Evolutionary conservation across 1,140 invertebrate genomes (phyloP).

Genomic region (Triops longicaudatus): DNA sequence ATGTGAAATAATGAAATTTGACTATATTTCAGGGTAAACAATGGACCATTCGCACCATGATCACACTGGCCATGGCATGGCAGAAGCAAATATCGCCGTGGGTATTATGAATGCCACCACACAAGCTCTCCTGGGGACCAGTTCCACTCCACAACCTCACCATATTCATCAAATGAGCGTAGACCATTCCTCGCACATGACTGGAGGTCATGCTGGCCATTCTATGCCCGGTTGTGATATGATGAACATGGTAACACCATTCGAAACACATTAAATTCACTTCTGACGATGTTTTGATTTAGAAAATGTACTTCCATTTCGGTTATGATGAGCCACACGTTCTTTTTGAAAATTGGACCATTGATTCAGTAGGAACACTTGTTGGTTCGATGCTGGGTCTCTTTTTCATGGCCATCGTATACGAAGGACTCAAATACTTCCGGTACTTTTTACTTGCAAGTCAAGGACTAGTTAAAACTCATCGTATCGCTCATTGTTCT

Average conservation of each 20-base stretch:
- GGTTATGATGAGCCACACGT: conserved; percentile 59
- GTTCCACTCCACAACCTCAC: not conserved
- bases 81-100: not conserved
- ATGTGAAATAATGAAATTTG: not conserved
- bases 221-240: not conserved
- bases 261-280: not conserved
- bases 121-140: conserved; percentile 15
- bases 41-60: conserved; percentile 24
- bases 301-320: conserved; percentile 67
- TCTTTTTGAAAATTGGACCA: conserved; percentile 69
- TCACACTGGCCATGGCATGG: conserved; percentile 16
- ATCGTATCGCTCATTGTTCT: not conserved
- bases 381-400: conserved; percentile 76
- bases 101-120: conserved; percentile 13
- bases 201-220: not conserved
- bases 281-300: not conserved
- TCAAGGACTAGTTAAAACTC: not conserved
- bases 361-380: conserved; percentile 58
- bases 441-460: conserved; percentile 38
- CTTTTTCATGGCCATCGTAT: conserved; percentile 72
- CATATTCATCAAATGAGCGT: not conserved
- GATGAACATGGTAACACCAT: conserved; percentile 21
- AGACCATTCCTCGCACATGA: not conserved
- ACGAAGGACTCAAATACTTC: conserved; percentile 87
- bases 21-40: not conserved